These are phyloP conservation scores for Dynastes grantii DNA, from an alignment of 2,888 invertebrate genomes.

Conservation along the genomic window DNA sequence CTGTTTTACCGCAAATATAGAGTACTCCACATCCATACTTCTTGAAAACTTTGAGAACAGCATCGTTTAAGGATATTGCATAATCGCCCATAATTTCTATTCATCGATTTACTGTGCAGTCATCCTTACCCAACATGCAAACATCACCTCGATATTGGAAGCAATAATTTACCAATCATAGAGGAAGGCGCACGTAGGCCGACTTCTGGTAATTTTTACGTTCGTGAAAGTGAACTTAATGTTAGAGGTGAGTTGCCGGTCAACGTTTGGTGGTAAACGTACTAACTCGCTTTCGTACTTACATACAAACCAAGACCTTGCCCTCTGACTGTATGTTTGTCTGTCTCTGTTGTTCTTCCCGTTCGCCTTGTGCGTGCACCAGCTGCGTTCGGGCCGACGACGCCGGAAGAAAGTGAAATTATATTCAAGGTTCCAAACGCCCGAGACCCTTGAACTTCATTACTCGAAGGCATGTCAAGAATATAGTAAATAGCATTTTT, in stretches of 20 bases:
- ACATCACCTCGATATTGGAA: conserved; percentile 8
- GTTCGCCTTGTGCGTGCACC: conserved; percentile 12
- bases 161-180: conserved; percentile 31
- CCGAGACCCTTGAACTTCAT: conserved; percentile 43
- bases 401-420: conserved; percentile 45
- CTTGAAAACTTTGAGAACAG: not conserved
- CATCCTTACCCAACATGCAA: conserved; percentile 6
- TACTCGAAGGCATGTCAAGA: conserved; percentile 21
- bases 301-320: conserved; percentile 22
- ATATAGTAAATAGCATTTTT: conserved; percentile 16
- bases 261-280: conserved; percentile 19
- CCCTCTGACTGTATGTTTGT: not conserved
- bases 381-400: conserved; percentile 18
- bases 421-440: conserved; percentile 30
- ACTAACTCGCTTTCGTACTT: conserved; percentile 13
- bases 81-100: conserved; percentile 11
- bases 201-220: conserved; percentile 20
- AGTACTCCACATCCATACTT: not conserved
- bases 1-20: no score
- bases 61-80: not conserved
- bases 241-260: conserved; percentile 18
- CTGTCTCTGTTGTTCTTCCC: not conserved
- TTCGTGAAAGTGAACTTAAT: conserved; percentile 12
- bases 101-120: conserved; percentile 4
- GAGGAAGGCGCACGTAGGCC: conserved; percentile 20